Percentiles rank a stretch among this genome's conserved stretches.
These are phyloP conservation scores for Brenthis hecate DNA, from an alignment of 2,888 invertebrate genomes.

Conservation along the genomic window DNA sequence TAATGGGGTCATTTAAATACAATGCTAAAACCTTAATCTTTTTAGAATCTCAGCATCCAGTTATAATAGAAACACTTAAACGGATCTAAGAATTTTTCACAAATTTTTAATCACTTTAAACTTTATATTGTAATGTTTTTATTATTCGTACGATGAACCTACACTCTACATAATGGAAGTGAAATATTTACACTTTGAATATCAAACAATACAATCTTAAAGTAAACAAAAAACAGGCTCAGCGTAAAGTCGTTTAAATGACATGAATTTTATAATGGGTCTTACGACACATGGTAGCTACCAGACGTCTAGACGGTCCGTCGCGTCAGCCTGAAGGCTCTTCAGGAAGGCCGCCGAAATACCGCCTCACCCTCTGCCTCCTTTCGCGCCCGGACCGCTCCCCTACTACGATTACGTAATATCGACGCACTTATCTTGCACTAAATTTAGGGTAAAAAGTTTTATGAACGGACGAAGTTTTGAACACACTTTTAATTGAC, in stretches of 20 bases:
- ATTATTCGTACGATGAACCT: background rate
- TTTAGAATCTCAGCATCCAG: background rate
- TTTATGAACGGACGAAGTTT: slow-evolving; percentile 30
- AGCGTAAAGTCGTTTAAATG: slow-evolving; percentile 44
- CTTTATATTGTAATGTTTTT: background rate
- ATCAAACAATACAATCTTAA: background rate
- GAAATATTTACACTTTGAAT: background rate
- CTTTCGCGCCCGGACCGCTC: slow-evolving; percentile 36
- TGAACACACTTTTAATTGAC: background rate
- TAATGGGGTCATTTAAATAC: too few relatives aligned
- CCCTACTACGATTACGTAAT: slow-evolving; percentile 47
- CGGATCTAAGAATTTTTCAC: background rate
- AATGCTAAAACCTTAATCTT: background rate
- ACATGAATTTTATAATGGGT: slow-evolving; percentile 46
- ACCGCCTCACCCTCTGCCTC: slow-evolving; percentile 42
- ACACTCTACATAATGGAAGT: background rate
- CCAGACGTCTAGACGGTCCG: slow-evolving; percentile 72
- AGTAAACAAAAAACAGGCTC: slow-evolving; percentile 26
- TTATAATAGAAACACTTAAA: background rate
- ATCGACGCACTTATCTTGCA: slow-evolving; percentile 43
- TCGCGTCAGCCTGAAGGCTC: slow-evolving; percentile 66
- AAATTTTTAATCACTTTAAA: background rate
- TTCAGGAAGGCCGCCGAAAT: slow-evolving; percentile 65
- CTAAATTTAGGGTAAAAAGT: slow-evolving; percentile 40
- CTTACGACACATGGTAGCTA: slow-evolving; percentile 53